Evolutionary conservation across 2,888 invertebrate species (phyloP).

Genomic region (Entomobrya multifasciata): DNA sequence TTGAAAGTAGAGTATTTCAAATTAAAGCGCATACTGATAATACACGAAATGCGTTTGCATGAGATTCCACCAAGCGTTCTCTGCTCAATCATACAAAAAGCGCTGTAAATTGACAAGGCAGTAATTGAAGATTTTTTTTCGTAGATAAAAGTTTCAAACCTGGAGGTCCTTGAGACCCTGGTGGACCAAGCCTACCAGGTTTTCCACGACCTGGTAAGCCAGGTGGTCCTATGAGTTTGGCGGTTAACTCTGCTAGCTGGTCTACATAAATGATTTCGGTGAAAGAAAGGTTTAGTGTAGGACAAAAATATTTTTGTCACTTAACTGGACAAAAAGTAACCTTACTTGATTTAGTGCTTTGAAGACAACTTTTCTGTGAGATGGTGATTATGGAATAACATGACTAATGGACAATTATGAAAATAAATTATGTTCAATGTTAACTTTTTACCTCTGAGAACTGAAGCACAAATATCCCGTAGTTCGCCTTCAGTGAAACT

Average conservation of each 20-base stretch:
- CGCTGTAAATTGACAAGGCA: conserved; percentile 7
- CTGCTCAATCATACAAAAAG: conserved; percentile 36
- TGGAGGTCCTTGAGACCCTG: conserved; percentile 87
- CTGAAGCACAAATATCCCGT: conserved; percentile 89
- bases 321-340: no score
- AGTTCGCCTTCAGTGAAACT: conserved; percentile 88
- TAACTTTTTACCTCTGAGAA: conserved; percentile 86
- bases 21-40: no score
- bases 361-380: no score
- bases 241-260: conserved; percentile 87
- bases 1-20: no score
- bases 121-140: background rate
- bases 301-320: background rate
- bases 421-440: background rate
- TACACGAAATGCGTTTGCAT: background rate
- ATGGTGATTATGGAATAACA: background rate
- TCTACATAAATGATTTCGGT: conserved; percentile 83
- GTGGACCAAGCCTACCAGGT: conserved; percentile 87
- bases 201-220: conserved; percentile 86
- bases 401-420: background rate
- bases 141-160: conserved; percentile 82
- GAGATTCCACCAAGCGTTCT: conserved; percentile 9
- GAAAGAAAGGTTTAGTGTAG: background rate
- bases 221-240: conserved; percentile 85
- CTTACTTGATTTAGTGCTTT: no score